phyloP scores from a whole-genome alignment of 2,888 invertebrate genomes.

The Phlogophora meticulosa region DNA sequence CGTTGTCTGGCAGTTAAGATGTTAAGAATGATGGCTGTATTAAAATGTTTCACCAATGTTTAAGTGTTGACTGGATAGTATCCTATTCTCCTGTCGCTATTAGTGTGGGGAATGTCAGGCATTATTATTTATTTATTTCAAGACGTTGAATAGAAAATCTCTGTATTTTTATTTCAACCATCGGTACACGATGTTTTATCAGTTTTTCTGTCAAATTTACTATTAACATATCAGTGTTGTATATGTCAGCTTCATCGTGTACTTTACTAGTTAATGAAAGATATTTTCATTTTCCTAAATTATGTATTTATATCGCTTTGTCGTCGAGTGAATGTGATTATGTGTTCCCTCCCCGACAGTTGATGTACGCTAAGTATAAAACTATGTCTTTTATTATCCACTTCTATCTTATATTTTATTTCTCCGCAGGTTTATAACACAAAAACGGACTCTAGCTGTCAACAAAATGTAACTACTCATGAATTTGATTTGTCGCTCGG shows the following conservation, averaged over 20 bases:
- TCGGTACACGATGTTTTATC: slow-evolving; percentile 66
- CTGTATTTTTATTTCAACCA: slow-evolving; percentile 69
- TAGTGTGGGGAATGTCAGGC: slow-evolving; percentile 85
- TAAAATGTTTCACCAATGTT: slow-evolving; percentile 76
- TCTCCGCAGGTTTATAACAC: slow-evolving; percentile 91
- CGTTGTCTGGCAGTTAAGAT: slow-evolving; percentile 54
- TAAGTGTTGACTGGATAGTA: slow-evolving; percentile 86
- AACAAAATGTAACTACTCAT: slow-evolving; percentile 91
- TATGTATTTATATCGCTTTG: slow-evolving; percentile 82
- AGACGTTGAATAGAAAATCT: slow-evolving; percentile 70
- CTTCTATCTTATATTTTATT: slow-evolving; percentile 89
- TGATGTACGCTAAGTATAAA: slow-evolving; percentile 80
- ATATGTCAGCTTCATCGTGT: slow-evolving; percentile 39
- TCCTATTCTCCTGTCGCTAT: slow-evolving; percentile 89
- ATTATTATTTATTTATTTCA: slow-evolving; percentile 74
- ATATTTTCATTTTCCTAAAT: slow-evolving; percentile 71
- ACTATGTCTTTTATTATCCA: slow-evolving; percentile 79
- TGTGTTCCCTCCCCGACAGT: slow-evolving; percentile 78
- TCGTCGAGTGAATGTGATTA: slow-evolving; percentile 80
- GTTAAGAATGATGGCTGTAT: slow-evolving; percentile 67
- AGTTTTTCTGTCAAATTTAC: not conserved
- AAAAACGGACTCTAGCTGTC: slow-evolving; percentile 91
- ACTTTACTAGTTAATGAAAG: slow-evolving; percentile 45
- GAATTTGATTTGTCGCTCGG: slow-evolving; percentile 86
- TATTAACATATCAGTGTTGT: slow-evolving; percentile 2